Conservation (phyloP, 2,113 vertebrate genomes). For the Gila orcuttii region DNA sequence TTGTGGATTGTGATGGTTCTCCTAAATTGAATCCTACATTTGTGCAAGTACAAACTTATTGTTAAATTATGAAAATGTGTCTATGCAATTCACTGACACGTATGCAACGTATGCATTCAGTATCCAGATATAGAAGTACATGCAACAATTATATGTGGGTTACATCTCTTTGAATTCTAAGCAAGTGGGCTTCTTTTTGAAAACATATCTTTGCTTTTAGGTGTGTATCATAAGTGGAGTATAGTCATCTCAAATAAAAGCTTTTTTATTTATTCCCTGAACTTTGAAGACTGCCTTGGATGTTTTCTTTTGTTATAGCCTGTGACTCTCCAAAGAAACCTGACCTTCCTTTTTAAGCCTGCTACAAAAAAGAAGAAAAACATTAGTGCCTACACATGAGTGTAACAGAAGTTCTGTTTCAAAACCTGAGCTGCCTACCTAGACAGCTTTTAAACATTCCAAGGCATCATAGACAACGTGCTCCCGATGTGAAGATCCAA, state of each 20-base stretch:
- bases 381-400: neutral
- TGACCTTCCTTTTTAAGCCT: slow-evolving; percentile 5
- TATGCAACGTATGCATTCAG: neutral
- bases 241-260: neutral
- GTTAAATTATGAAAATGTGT: too few species aligned
- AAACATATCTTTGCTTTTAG: neutral
- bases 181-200: neutral
- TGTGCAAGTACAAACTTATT: too few species aligned
- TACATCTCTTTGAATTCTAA: neutral
- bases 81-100: neutral
- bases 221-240: slow-evolving; percentile 9
- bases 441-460: neutral
- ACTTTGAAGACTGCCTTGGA: slow-evolving; percentile 26
- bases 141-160: neutral
- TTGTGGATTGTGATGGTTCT: too few species aligned
- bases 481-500: neutral
- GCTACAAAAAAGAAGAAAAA: neutral
- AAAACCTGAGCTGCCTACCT: neutral
- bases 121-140: neutral
- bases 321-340: neutral
- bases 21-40: too few species aligned
- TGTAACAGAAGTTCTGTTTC: neutral
- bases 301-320: slow-evolving; percentile 9
- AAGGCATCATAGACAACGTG: neutral
- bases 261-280: slow-evolving; percentile 18